Evolutionary conservation across 2,888 invertebrate genomes (phyloP).

Genomic region (Phyllotreta striolata): DNA sequence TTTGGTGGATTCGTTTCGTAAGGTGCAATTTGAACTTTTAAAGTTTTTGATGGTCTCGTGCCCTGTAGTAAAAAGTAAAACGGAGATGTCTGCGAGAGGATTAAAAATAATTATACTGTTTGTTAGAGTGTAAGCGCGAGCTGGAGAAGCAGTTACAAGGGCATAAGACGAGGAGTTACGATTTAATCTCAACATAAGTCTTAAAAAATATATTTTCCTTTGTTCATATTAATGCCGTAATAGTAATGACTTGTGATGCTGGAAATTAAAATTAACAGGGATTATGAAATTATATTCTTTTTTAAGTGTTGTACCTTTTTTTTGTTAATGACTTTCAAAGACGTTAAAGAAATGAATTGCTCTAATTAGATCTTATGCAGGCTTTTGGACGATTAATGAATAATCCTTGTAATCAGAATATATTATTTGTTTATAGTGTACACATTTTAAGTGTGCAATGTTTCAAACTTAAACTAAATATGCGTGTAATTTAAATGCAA

Average conservation of each 20-base stretch:
- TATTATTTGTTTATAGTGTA: background rate
- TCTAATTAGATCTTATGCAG: slow-evolving; percentile 23
- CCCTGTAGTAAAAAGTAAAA: slow-evolving; percentile 11
- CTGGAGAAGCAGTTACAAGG: slow-evolving; percentile 24
- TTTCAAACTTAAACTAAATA: too few relatives aligned
- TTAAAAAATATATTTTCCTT: slow-evolving; percentile 44
- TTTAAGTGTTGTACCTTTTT: slow-evolving; percentile 39
- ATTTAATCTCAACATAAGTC: slow-evolving; percentile 44
- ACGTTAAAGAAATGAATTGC: slow-evolving; percentile 30
- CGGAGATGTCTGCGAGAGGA: slow-evolving; percentile 24
- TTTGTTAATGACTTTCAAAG: slow-evolving; percentile 33
- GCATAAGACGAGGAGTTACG: slow-evolving; percentile 38
- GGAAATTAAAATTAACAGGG: slow-evolving; percentile 45
- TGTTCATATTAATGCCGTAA: slow-evolving; percentile 37
- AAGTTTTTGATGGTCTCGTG: background rate
- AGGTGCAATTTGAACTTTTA: too few relatives aligned
- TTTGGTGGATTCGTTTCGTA: too few relatives aligned
- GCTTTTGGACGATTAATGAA: slow-evolving; percentile 23
- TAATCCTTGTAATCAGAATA: slow-evolving; percentile 24
- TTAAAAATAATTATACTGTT: slow-evolving; percentile 29
- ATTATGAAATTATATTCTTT: slow-evolving; percentile 45
- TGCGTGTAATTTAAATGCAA: too few relatives aligned
- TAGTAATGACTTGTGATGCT: slow-evolving; percentile 44
- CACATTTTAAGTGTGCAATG: too few relatives aligned
- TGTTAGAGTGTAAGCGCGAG: slow-evolving; percentile 24